Evolutionary conservation across 2,113 vertebrate species (phyloP).

Genomic region (Ahaetulla prasina): DNA sequence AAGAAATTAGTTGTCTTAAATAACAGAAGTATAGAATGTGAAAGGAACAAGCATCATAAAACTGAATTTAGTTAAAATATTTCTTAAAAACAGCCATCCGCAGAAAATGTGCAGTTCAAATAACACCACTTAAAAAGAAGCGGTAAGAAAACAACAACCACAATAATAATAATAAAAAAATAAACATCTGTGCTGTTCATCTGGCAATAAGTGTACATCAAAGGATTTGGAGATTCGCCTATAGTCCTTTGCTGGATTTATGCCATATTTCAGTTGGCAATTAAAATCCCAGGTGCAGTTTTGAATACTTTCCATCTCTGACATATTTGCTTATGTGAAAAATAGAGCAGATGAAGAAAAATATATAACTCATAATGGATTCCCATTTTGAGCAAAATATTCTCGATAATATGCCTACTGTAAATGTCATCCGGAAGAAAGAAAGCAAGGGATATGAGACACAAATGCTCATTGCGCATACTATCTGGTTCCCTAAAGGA

Average conservation of each 20-base stretch:
- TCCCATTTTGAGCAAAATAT: background rate
- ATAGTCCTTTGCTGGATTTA: background rate
- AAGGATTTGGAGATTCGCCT: background rate
- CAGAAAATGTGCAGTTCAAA: background rate
- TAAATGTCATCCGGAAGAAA: background rate
- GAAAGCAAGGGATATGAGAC: background rate
- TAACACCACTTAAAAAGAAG: background rate
- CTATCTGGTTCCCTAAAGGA: background rate
- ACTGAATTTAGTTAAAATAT: conserved; percentile 1
- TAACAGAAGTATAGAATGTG: background rate
- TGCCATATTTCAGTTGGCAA: background rate
- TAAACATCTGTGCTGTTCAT: background rate
- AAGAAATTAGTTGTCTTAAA: background rate
- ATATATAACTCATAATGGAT: background rate
- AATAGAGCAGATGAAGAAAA: background rate
- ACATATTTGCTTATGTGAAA: background rate
- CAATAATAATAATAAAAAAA: background rate
- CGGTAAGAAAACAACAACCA: background rate
- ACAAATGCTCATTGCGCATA: background rate
- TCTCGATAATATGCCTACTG: background rate
- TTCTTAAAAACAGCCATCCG: background rate
- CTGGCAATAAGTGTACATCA: background rate
- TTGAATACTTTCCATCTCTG: conserved; percentile 3
- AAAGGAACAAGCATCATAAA: background rate
- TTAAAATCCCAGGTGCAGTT: background rate